Evolutionary conservation across 2,113 vertebrate species (phyloP), one percentile per base, ranked within the genome.

Genomic region (Herpetotheres cachinnans): DNA sequence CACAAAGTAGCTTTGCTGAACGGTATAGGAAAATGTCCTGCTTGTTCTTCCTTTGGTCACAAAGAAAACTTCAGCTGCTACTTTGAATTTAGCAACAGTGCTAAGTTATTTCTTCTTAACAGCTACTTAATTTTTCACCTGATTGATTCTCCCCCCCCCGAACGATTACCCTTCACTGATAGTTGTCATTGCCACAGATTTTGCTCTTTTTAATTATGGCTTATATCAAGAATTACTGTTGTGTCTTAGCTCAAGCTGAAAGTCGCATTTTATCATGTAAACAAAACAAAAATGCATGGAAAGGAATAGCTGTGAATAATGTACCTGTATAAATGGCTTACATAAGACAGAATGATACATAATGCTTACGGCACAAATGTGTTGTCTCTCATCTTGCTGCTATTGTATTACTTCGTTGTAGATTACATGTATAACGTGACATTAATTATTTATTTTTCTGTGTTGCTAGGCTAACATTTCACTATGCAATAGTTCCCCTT

Each of bases 131-230:
- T 93, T 97, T 96, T 97, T 97, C 42, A 95, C 59, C 38, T 46
- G 86, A 96, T 89, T 95, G 65, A 82, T 92, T 96, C 95, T 97
- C n/a, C n/a, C n/a, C 92, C 91, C 93, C 1, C 77, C 77, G 86
- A 97, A 88, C 71, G 46, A 20, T 93, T 95, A 62, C 72, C 83
- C 70, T 96, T 83, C 62, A 30, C 25, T 77, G 65, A 52, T 92
- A 89, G 49, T 46, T 83, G 58, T 78, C 54, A 46, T 74, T 82
- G 69, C 46, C 66, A 89, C 66, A 40, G 29, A 40, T 72, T 80
- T 49, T 82, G 38, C 58, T 94, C 9, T 8, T 92, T 97, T 95
- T 96, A 96, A 96, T 96, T 97, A 83, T 32, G 82, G 66, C n/a
- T 79, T 92, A 8, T 66, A 96, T 79, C 59, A 29, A 95, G 66